Conservation (phyloP, 2,797 vertebrate genomes). For the Peromyscus nudipes region DNA sequence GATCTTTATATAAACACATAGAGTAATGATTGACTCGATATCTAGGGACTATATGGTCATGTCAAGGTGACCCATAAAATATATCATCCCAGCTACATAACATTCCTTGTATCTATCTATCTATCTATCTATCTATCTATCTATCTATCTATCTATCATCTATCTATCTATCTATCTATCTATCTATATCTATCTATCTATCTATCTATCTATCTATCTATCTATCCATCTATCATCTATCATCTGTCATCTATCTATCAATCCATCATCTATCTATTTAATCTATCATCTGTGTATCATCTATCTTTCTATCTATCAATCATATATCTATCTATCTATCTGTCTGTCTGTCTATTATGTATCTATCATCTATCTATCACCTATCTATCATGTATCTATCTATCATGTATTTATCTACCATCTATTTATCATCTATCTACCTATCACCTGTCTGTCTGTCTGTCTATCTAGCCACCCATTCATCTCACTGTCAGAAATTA, state of each 20-base stretch:
- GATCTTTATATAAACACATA: neutral
- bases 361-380: neutral
- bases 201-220: neutral
- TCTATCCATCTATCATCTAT: too few relatives aligned
- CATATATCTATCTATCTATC: too few relatives aligned
- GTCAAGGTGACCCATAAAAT: neutral
- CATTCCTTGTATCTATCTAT: neutral
- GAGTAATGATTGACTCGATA: neutral
- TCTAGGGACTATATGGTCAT: neutral
- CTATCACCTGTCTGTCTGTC: neutral
- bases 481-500: neutral
- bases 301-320: too few relatives aligned
- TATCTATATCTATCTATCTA: neutral
- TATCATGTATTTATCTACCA: neutral
- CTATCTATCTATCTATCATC: neutral
- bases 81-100: slow-evolving; percentile 4
- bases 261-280: too few relatives aligned
- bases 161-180: neutral
- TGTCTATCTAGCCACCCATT: neutral
- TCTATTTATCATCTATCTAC: too few relatives aligned
- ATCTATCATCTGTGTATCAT: too few relatives aligned
- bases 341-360: too few relatives aligned
- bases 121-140: neutral
- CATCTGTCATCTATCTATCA: too few relatives aligned
- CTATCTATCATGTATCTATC: too few relatives aligned